phyloP scores from a whole-genome alignment of 2,797 vertebrate species.

The Morus bassanus region DNA sequence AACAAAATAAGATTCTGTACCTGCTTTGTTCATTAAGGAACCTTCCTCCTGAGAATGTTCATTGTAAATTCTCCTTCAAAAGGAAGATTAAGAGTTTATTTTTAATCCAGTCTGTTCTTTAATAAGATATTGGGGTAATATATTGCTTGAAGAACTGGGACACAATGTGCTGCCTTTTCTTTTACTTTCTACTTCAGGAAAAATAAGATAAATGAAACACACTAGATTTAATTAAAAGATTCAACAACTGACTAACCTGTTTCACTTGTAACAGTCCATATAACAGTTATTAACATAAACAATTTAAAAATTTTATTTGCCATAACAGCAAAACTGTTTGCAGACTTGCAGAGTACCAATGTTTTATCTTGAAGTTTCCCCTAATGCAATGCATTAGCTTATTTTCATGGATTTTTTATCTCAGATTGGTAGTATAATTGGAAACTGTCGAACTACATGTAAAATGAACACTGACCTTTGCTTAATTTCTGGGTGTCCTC shows the following conservation, averaged over 20 bases:
- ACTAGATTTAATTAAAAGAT: background rate
- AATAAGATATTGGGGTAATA: background rate
- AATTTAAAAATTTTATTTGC: background rate
- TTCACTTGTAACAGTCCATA: background rate
- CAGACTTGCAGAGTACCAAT: background rate
- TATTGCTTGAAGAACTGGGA: background rate
- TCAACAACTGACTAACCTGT: background rate
- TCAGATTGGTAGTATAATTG: background rate
- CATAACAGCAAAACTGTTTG: background rate
- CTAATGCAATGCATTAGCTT: background rate
- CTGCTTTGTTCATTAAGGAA: background rate
- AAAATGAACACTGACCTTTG: slow-evolving; percentile 4
- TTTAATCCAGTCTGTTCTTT: background rate
- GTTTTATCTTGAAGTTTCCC: background rate
- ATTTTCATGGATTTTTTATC: background rate
- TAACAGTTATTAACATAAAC: background rate
- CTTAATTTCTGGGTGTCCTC: background rate
- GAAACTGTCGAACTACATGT: background rate
- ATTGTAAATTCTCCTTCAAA: background rate
- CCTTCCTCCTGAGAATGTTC: background rate
- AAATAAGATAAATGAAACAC: background rate
- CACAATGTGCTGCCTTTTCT: background rate
- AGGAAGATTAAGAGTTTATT: background rate
- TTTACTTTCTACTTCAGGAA: background rate
- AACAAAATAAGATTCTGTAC: background rate